Conservation (phyloP, 2,113 vertebrate genomes). For the Misgurnus anguillicaudatus region DNA sequence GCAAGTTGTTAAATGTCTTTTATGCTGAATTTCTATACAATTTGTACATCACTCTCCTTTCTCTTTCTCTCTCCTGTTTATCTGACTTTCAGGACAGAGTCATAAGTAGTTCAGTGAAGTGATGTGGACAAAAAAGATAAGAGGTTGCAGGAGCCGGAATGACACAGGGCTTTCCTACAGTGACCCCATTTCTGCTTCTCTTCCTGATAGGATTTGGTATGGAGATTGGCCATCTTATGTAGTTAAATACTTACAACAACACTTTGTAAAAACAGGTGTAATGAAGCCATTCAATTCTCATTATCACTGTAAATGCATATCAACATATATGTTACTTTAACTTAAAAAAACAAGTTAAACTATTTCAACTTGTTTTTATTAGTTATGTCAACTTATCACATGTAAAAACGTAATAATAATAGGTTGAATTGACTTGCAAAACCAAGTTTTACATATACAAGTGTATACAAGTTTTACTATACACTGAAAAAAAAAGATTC, state of each 20-base stretch:
- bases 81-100: slow-evolving; percentile 43
- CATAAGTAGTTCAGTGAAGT: slow-evolving; percentile 68
- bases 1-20: too few relatives aligned
- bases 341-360: too few relatives aligned
- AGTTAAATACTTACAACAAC: background rate
- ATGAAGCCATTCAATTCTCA: background rate
- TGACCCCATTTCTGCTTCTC: slow-evolving; percentile 81
- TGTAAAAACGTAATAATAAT: too few relatives aligned
- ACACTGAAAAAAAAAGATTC: too few relatives aligned
- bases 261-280: slow-evolving; percentile 20
- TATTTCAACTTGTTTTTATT: too few relatives aligned
- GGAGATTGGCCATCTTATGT: slow-evolving; percentile 57
- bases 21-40: too few relatives aligned
- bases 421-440: too few relatives aligned
- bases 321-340: too few relatives aligned
- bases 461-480: too few relatives aligned
- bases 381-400: too few relatives aligned
- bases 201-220: slow-evolving; percentile 86
- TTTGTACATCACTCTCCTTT: background rate
- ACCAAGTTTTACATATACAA: too few relatives aligned
- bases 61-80: slow-evolving; percentile 8
- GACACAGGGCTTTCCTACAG: slow-evolving; percentile 83
- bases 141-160: slow-evolving; percentile 84
- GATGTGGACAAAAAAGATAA: slow-evolving; percentile 82
- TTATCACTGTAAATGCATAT: background rate